phyloP scores from a whole-genome alignment of 2,797 vertebrate genomes.

The Myotis findleyi region DNA sequence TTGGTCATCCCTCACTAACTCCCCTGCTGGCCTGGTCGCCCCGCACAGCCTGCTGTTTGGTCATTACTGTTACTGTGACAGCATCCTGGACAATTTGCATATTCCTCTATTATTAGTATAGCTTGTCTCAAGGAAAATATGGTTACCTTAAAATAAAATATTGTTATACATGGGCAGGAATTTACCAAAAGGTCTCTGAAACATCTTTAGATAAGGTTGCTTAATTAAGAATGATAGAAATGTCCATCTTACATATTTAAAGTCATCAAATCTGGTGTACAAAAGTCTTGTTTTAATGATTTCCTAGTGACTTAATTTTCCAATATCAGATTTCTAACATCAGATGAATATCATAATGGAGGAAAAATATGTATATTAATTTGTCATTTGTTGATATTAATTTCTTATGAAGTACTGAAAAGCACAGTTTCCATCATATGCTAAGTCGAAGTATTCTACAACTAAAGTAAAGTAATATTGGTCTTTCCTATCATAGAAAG shows the following conservation, averaged over 20 bases:
- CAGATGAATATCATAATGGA: not conserved
- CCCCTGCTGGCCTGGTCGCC: no score
- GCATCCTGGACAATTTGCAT: no score
- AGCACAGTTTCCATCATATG: not conserved
- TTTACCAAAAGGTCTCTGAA: not conserved
- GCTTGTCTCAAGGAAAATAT: conserved; percentile 8
- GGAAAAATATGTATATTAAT: not conserved
- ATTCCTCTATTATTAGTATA: no score
- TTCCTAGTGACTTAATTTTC: not conserved
- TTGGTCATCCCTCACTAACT: no score
- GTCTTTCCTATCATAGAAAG: not conserved
- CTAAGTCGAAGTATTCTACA: not conserved
- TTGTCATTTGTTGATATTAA: not conserved
- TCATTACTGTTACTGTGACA: no score
- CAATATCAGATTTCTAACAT: conserved; percentile 15
- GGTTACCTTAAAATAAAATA: conserved; percentile 1
- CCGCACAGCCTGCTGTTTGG: no score
- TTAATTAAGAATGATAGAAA: conserved; percentile 9
- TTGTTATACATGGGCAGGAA: not conserved
- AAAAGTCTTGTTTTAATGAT: not conserved
- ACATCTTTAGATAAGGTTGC: not conserved
- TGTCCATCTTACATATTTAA: not conserved
- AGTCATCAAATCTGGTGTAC: not conserved
- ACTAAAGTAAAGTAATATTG: conserved; percentile 2
- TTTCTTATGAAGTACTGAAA: conserved; percentile 32